These are phyloP conservation scores for Dasyornis broadbenti DNA, from an alignment of 2,113 vertebrate genomes.

Conservation along the genomic window DNA sequence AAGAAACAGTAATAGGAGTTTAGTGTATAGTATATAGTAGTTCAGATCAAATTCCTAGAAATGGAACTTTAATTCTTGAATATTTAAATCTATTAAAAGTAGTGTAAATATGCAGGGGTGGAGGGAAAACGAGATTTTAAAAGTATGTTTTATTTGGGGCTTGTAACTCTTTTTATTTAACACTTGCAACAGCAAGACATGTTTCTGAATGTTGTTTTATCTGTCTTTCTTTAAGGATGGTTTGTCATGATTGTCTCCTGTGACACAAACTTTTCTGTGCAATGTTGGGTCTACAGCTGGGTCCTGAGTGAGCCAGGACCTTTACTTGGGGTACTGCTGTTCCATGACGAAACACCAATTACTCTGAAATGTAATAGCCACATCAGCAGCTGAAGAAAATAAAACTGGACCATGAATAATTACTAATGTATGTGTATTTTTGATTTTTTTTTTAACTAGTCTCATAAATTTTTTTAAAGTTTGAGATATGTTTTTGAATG, in stretches of 20 bases:
- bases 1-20: neutral
- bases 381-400: neutral
- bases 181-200: neutral
- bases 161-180: neutral
- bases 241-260: neutral
- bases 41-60: neutral
- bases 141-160: neutral
- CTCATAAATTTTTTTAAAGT: neutral
- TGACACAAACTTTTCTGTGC: neutral
- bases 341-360: neutral
- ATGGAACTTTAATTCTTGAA: neutral
- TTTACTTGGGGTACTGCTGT: rapidly evolving
- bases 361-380: neutral
- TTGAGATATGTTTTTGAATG: neutral
- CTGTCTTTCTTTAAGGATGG: neutral
- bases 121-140: neutral
- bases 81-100: neutral
- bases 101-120: neutral
- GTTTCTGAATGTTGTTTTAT: neutral
- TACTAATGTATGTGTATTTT: neutral
- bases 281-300: neutral
- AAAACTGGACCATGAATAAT: neutral
- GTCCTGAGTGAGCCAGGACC: rapidly evolving
- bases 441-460: neutral
- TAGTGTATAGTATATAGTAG: neutral